phyloP scores from a whole-genome alignment of 2,113 vertebrate species.

The Brachypteracias leptosomus region DNA sequence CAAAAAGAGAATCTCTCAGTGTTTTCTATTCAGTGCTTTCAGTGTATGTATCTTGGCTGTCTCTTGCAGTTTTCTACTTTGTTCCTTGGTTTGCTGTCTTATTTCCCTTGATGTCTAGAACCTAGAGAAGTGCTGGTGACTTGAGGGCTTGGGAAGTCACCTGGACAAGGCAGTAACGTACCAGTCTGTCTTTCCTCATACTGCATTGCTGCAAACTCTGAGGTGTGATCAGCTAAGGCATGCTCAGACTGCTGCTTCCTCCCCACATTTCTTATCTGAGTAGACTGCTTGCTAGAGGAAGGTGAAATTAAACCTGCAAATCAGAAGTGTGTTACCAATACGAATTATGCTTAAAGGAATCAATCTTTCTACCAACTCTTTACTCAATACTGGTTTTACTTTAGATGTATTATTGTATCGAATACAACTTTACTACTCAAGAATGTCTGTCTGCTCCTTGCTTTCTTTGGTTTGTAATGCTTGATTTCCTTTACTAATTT shows the following conservation, averaged over 20 bases:
- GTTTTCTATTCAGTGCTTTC: background rate
- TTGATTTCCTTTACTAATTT: constrained; percentile 66
- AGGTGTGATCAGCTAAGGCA: background rate
- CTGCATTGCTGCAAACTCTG: background rate
- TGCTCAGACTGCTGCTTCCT: background rate
- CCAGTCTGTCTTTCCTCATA: background rate
- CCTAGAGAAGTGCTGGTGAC: background rate
- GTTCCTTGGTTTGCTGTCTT: background rate
- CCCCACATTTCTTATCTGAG: background rate
- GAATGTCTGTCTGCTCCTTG: background rate
- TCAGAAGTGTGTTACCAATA: background rate
- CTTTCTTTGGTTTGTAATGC: constrained; percentile 15
- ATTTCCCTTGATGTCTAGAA: background rate
- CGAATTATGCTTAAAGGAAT: background rate
- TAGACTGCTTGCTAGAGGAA: background rate
- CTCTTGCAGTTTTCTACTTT: background rate
- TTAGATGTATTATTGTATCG: background rate
- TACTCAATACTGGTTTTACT: background rate
- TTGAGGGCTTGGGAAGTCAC: background rate
- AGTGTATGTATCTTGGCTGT: background rate
- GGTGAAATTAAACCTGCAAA: background rate
- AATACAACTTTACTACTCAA: background rate
- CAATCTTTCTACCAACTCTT: background rate
- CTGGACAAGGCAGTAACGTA: background rate
- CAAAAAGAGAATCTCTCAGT: background rate